Conservation (phyloP, 2,797 vertebrate genomes). For the Pampus argenteus region DNA sequence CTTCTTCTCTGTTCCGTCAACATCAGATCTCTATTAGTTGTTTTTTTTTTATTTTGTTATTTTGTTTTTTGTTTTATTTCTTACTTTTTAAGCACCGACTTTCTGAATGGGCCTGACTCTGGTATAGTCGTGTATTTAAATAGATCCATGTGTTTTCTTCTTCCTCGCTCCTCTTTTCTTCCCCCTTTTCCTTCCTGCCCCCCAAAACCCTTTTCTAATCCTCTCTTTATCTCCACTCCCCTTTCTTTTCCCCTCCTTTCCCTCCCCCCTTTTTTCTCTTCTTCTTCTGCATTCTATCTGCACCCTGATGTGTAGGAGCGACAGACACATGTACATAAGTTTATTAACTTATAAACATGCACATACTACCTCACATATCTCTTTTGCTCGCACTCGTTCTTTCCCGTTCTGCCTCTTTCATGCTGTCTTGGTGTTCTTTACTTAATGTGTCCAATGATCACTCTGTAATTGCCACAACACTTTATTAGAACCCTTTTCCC, state of each 20-base stretch:
- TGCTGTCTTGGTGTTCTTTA: slow-evolving; percentile 82
- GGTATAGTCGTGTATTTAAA: slow-evolving; percentile 83
- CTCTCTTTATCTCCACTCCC: slow-evolving; percentile 74
- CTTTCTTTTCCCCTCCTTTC: slow-evolving; percentile 62
- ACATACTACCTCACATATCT: slow-evolving; percentile 83
- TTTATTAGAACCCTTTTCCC: slow-evolving; percentile 68
- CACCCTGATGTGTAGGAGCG: slow-evolving; percentile 84
- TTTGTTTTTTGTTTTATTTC: too few species aligned
- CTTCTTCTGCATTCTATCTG: slow-evolving; percentile 82
- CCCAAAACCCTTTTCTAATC: slow-evolving; percentile 70
- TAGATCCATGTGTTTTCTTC: slow-evolving; percentile 85
- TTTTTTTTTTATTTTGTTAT: slow-evolving; percentile 16
- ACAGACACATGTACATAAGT: slow-evolving; percentile 86
- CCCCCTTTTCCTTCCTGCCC: slow-evolving; percentile 67
- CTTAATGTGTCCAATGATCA: slow-evolving; percentile 80
- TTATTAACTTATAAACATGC: slow-evolving; percentile 84
- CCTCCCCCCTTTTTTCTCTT: slow-evolving; percentile 60
- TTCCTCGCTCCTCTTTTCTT: slow-evolving; percentile 76
- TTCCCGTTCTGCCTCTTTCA: slow-evolving; percentile 79
- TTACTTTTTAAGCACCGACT: slow-evolving; percentile 70
- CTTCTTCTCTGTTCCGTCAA: slow-evolving; percentile 51
- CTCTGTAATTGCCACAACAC: slow-evolving; percentile 80
- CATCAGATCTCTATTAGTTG: slow-evolving; percentile 61
- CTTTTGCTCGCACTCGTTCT: slow-evolving; percentile 78
- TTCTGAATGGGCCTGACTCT: slow-evolving; percentile 81